phyloP scores from a whole-genome alignment of 53 echinoderm and acorn worm genomes.

The Temnopleurus reevesii region DNA sequence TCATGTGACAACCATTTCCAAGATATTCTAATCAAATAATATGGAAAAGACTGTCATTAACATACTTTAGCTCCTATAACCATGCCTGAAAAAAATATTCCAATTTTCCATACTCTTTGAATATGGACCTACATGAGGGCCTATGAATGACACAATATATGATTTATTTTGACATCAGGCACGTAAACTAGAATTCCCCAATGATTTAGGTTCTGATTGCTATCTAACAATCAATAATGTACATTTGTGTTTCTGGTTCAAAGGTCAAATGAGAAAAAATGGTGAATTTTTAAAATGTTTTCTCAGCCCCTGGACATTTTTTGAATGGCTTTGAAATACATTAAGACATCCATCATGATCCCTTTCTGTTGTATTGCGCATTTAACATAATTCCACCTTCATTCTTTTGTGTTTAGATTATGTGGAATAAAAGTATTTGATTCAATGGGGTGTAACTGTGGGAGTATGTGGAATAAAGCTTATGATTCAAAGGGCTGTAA shows the following conservation, averaged over 20 bases:
- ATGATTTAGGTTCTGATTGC: neutral
- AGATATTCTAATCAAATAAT: too few species aligned
- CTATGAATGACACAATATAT: too few species aligned
- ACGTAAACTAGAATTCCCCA: neutral
- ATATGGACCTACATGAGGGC: too few species aligned
- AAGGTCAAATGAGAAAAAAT: neutral
- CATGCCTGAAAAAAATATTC: neutral
- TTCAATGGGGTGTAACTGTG: too few species aligned
- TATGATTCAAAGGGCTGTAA: too few species aligned
- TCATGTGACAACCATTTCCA: too few species aligned
- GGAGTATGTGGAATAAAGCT: too few species aligned
- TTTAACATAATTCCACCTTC: neutral
- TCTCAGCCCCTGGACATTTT: neutral
- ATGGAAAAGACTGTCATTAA: too few species aligned
- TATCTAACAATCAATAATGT: constrained; percentile 19
- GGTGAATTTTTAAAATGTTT: neutral
- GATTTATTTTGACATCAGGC: neutral
- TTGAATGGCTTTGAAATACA: neutral
- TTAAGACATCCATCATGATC: neutral
- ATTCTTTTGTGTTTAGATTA: too few species aligned
- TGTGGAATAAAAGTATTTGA: too few species aligned
- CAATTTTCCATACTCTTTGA: neutral
- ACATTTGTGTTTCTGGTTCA: neutral
- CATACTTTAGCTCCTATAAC: too few species aligned
- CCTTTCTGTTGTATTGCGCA: neutral